These are phyloP conservation scores for Mus musculus DNA, from an alignment of 2,113 vertebrate genomes.

Conservation along the genomic window GRCm39 chr1:172626001-172626500, in stretches of 20 bases:
- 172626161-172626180: conserved; percentile 51
- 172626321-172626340: not conserved
- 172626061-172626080: not conserved
- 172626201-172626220: not conserved
- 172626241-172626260: not conserved
- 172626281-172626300: not conserved
- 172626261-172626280: not conserved
- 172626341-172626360: not conserved
- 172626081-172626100: conserved; percentile 1
- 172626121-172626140: conserved; percentile 54
- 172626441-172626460: not conserved
- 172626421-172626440: not conserved
- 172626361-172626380: not conserved
- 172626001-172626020: not conserved
- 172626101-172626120: conserved; percentile 22
- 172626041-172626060: not conserved
- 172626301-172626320: not conserved
- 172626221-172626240: not conserved
- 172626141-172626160: conserved; percentile 56
- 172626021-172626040: not conserved
- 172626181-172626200: not conserved
- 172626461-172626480: not conserved
- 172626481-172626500: too few relatives aligned
- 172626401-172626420: not conserved
- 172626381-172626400: conserved; percentile 23